Conservation (phyloP, 1,140 invertebrate species). For the silkworm (Bombyx mori) region ASM3026992v2 NC_085107.1:16410501-16411000, state of each 20-base stretch:
- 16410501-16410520: too few species aligned
- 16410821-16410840: constrained; percentile 36
- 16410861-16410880: constrained; percentile 34
- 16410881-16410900: constrained; percentile 42
- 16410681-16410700: constrained; percentile 1
- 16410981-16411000: constrained; percentile 38
- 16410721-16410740: constrained; percentile 32
- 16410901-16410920: constrained; percentile 69
- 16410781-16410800: constrained; percentile 42
- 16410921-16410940: constrained; percentile 73
- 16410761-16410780: constrained; percentile 38
- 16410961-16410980: constrained; percentile 67
- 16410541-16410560: too few species aligned
- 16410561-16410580: too few species aligned
- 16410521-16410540: too few species aligned
- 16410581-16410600: too few species aligned
- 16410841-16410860: constrained; percentile 24
- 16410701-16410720: neutral
- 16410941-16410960: constrained; percentile 72
- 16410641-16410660: neutral
- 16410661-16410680: constrained; percentile 4
- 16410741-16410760: constrained; percentile 42
- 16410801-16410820: constrained; percentile 37
- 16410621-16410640: constrained; percentile 4
- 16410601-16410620: neutral